Base-by-base conservation (phyloP, 1,140 invertebrate species). In the Drosophila asahinai region DNA sequence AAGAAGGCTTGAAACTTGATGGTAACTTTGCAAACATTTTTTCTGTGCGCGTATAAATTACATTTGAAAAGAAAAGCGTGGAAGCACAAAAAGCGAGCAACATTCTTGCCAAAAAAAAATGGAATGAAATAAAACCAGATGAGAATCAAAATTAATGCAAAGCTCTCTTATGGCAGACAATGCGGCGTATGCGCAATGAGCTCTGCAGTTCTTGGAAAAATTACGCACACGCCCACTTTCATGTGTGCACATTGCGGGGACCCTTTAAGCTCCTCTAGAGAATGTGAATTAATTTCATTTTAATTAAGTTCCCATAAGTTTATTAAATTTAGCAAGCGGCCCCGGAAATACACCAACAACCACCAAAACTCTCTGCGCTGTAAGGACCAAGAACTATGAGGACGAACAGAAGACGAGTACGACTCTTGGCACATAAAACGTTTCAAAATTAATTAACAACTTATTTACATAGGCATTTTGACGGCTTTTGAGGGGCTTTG, bases 361-460 rank as follows among this genome's bases (percentile, higher is more conserved):
- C 60, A 57, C 60, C 66, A 43, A 57, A 63, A 65, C 57, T 40
- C 55, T n/a, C 30, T 33, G 55, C 38, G 40, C 25, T 27, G 19
- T 42, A 42, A 52, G 65, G 33, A 47, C 47, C 15, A 38, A 22
- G 30, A 64, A 77, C 49, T 66, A 58, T 52, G 12, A 47, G 14
- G 40, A 40, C 22, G 49, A 30, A 27, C 40, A 70, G 67, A 73
- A 36, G 68, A 57, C 40, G 51, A 58, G 25, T 71, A 36, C 66
- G 14, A 71, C 45, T 71, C 36, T 47, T 59, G 54, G 54, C 71
- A 73, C 71, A 61, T 52, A 65, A 80, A 81, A 55, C 78, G 61
- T 78, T 86, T 77, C 83, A 63, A 86, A 86, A 80, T 87, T 87
- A 86, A 86, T 86, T 80, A 86, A 87, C 80, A 86, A 80, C 75